phyloP scores from a whole-genome alignment of 2,797 vertebrate species.

The Macrochelys suwanniensis region DNA sequence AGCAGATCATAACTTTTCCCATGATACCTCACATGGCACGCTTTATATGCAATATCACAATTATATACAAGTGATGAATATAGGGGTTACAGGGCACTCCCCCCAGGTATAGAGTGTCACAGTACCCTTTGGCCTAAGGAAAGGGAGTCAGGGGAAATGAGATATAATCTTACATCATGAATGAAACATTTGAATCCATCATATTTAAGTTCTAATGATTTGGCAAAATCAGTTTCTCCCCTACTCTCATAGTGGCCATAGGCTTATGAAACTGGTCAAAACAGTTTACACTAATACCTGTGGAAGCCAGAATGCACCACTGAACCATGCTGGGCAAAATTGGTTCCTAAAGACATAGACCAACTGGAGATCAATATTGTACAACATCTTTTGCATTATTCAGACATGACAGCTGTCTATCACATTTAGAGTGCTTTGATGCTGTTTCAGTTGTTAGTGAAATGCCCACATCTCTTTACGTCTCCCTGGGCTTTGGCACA shows the following conservation, averaged over 20 bases:
- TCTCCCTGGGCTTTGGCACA: background rate
- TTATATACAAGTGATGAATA: no score
- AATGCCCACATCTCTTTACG: background rate
- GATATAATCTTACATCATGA: background rate
- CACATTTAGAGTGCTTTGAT: background rate
- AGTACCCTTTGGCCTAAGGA: background rate
- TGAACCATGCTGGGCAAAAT: background rate
- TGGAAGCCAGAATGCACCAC: background rate
- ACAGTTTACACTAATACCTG: background rate
- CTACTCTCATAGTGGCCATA: background rate
- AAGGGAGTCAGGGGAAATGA: background rate
- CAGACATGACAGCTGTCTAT: slow-evolving; percentile 19
- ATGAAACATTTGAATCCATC: background rate
- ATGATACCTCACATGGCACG: no score
- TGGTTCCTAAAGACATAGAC: background rate
- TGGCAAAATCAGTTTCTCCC: background rate
- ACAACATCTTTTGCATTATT: background rate
- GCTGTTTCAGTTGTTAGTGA: slow-evolving; percentile 22
- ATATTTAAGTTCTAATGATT: background rate
- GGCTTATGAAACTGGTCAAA: background rate
- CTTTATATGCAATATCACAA: no score
- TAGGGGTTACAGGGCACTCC: no score
- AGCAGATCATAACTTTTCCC: no score
- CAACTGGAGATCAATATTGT: background rate
- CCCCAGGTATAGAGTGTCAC: no score